Percentiles rank a stretch among this genome's conserved stretches.
Conservation (phyloP, 2,797 vertebrate species). For the Acipenser transmontanus region DNA sequence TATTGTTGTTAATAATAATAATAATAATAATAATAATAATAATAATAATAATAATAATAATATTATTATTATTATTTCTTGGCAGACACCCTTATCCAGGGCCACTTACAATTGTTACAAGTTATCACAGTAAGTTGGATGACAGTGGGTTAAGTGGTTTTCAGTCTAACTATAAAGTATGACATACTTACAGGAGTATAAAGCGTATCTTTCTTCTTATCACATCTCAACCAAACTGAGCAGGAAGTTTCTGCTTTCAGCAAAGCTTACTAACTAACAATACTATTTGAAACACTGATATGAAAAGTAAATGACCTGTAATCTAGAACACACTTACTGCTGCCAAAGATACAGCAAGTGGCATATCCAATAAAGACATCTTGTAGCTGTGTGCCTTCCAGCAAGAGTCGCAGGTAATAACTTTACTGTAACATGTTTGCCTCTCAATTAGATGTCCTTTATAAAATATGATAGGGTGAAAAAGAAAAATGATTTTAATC, state of each 20-base stretch:
- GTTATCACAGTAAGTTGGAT: too few relatives aligned
- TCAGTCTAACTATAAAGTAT: too few relatives aligned
- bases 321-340: neutral
- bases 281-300: neutral
- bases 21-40: too few relatives aligned
- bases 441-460: neutral
- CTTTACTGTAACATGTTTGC: too few relatives aligned
- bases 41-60: too few relatives aligned
- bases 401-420: neutral
- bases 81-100: too few relatives aligned
- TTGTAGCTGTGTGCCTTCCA: neutral
- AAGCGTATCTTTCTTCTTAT: neutral
- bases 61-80: too few relatives aligned
- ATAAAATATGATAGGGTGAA: neutral
- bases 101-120: too few relatives aligned
- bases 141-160: too few relatives aligned
- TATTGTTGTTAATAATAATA: too few relatives aligned
- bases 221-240: neutral
- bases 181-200: too few relatives aligned
- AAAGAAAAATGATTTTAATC: neutral
- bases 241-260: constrained; percentile 1
- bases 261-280: neutral
- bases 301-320: neutral
- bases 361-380: neutral
- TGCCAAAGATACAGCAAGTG: neutral